A percentile compares a stretch with the other conserved stretches of the same genome.
These are phyloP conservation scores for Lymantria dispar DNA, from an alignment of 2,888 invertebrate species.

Conservation along the genomic window DNA sequence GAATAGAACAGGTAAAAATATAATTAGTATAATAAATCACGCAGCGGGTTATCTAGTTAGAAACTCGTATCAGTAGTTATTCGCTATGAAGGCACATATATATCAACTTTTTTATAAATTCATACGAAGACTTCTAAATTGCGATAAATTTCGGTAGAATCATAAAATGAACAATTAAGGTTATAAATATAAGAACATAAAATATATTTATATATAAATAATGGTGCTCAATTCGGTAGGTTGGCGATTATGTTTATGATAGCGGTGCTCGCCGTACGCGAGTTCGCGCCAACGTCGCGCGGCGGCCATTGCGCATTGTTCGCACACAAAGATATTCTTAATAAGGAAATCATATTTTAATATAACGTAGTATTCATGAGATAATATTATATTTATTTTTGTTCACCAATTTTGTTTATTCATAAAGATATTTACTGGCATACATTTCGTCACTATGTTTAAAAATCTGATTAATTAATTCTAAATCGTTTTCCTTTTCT, in stretches of 20 bases:
- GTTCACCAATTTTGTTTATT: background rate
- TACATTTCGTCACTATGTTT: no score
- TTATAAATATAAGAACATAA: slow-evolving; percentile 10
- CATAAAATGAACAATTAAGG: slow-evolving; percentile 13
- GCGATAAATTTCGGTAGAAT: slow-evolving; percentile 6
- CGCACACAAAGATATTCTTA: background rate
- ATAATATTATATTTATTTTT: background rate
- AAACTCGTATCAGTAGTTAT: slow-evolving; percentile 7
- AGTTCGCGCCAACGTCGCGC: background rate
- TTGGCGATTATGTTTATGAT: slow-evolving; percentile 8
- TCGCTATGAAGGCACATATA: slow-evolving; percentile 5
- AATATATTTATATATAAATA: background rate
- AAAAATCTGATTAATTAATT: no score
- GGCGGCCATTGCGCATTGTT: background rate
- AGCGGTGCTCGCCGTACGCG: background rate
- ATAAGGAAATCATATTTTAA: background rate
- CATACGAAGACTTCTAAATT: slow-evolving; percentile 2
- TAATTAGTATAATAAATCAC: slow-evolving; percentile 17
- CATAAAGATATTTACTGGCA: no score
- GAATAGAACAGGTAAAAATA: slow-evolving; percentile 2
- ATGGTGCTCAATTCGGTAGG: slow-evolving; percentile 10
- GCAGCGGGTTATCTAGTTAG: slow-evolving; percentile 7
- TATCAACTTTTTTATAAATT: slow-evolving; percentile 4
- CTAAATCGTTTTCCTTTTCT: no score
- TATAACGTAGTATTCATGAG: background rate